Conservation (phyloP, 2,888 invertebrate genomes). For the Thelaira solivaga region DNA sequence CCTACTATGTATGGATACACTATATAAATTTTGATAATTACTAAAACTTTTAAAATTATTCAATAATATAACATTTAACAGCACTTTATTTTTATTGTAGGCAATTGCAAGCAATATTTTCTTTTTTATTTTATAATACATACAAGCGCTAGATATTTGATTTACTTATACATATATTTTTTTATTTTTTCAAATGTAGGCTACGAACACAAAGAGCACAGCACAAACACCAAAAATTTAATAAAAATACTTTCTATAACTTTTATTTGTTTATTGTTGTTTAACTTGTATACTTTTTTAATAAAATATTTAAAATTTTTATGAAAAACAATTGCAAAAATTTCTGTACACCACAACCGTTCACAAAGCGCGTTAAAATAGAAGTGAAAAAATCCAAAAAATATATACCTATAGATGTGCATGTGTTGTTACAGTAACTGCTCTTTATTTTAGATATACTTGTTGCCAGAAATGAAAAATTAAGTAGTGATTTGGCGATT, state of each 20-base stretch:
- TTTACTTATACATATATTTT: neutral
- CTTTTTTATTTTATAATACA: neutral
- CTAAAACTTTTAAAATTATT: no score
- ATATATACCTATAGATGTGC: neutral
- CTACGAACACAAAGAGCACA: neutral
- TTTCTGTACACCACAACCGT: conserved; percentile 24
- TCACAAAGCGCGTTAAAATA: conserved; percentile 30
- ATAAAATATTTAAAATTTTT: neutral
- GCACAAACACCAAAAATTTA: neutral
- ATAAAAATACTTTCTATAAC: neutral
- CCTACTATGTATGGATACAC: no score
- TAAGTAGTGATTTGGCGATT: no score
- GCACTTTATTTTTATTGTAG: no score
- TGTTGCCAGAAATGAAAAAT: no score
- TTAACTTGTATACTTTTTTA: neutral
- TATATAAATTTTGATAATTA: no score
- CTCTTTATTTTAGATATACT: conserved; percentile 5
- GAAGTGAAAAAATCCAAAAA: conserved; percentile 38
- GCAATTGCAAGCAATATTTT: no score
- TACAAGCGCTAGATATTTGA: no score
- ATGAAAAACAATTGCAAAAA: neutral
- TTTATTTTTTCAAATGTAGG: neutral
- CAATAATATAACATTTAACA: no score
- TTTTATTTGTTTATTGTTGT: neutral
- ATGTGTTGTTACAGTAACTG: neutral